Base-by-base conservation (phyloP, 2,888 invertebrate species). In the Orchesella flavescens region DNA sequence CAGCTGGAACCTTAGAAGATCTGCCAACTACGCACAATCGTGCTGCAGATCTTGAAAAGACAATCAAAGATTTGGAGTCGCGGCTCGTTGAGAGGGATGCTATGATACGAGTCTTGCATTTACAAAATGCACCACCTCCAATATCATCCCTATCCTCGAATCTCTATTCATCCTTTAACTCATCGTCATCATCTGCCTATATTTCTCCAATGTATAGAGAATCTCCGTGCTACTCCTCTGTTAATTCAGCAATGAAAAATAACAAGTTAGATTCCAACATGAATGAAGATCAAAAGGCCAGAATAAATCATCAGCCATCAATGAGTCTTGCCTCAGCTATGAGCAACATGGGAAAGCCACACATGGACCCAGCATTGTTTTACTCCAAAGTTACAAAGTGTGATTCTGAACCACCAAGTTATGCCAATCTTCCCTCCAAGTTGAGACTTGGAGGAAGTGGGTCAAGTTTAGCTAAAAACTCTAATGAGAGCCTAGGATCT, bases 71-170 rank as follows among this genome's bases (percentile, higher is more conserved):
- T 90, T 91, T 96, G 85, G 96, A 97, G 90, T 95, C 95, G 3
- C 95, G 96, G 89, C 92, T 97, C 79, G 95, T 95, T 0, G 96
- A 97, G 90, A 93, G 94, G 80, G 96, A 97, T 89, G 96, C 96
- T 0, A 95, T 97, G 95, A 95, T 97, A 88, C 93, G 94, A 88
- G 95, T 96, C 23, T 92, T 96, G 59, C 96, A 96, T 91, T 68
- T 83, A 19, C 87, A 87, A 86, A 85, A 84, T 78, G 80, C 83
- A 12, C 85, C 85, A 66, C 86, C 78, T 78, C 78, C 85, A 1
- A 24, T 84, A 57, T 84, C 85, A 10, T 86, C 86, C 24, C 44
- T 86, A 44, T 84, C 85, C 57, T 80, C 84, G 66, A 76, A 84
- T 84, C 81, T 84, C 68, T 84, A 84, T 63, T 76, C 85, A 7